Base-by-base conservation (phyloP, 2,113 vertebrate species). In the Chionomys nivalis region DNA sequence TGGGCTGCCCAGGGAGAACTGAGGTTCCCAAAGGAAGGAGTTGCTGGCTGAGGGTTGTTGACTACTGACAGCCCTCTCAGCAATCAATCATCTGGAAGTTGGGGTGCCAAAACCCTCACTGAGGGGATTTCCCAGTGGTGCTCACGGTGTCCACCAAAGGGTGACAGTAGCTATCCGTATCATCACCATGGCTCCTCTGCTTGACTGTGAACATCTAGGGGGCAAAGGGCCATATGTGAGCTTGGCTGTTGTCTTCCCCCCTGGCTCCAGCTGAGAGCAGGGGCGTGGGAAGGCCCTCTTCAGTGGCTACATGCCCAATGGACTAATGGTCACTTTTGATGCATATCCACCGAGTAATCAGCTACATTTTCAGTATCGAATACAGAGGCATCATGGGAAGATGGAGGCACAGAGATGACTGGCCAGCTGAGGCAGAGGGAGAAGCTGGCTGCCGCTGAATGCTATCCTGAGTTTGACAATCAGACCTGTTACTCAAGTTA, bases 81-180 rank as follows among this genome's bases (percentile, higher is more conserved):
- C 10, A 33, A 3, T 65, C 10, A 33, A 3, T 65, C 14, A 24
- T 58, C 63, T 49, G 63, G 66, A 12, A 36, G 3, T 42, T 23
- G 19, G n/a, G 42, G 36, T 19, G 28, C 31, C 79, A n/a, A 26
- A 33, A 44, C 55, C 70, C 42, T 91, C 31, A 4, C 0, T 0
- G 55, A 63, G 42, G 70, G 79, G 1, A 24, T 13, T 1, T 13
- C 55, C 16, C 3, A 55, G 1, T 2, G 6, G 21, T 31, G 52
- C 14, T 55, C 44, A 33, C 4, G 1, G 9, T 24, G 1, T 8
- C 24, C 8, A 47, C 75, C 31, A 4, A 63, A 24, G 1, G n/a
- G 21, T 73, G 19, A 49, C 6, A 16, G 36, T 0, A 5, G 33
- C 66, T 16, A 2, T n/a, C 2, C 2, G 0, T 7, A 16, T 2